Percentiles rank a stretch among this genome's conserved stretches.
Conservation (phyloP, 2,888 invertebrate species). For the Girardia tigrina region DNA sequence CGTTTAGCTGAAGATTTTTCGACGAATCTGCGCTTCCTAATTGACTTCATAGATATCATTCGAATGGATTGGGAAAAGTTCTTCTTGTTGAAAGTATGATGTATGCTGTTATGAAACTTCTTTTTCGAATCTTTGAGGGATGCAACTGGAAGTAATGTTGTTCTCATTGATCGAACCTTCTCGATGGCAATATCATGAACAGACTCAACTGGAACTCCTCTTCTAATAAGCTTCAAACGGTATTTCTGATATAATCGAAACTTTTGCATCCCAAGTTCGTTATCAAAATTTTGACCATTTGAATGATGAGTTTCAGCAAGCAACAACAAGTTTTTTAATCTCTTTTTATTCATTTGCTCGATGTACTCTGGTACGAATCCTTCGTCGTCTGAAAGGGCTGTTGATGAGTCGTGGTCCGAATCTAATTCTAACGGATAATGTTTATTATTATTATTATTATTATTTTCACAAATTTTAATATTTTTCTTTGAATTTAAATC, state of each 20-base stretch:
- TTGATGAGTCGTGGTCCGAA: neutral
- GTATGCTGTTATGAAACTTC: neutral
- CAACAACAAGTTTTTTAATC: neutral
- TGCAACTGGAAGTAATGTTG: neutral
- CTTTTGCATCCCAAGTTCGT: neutral
- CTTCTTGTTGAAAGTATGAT: neutral
- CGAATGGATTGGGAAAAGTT: neutral
- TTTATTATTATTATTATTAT: neutral
- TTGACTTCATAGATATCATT: neutral
- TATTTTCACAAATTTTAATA: neutral
- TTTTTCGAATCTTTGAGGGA: neutral
- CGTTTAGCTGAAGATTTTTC: slow-evolving; percentile 36
- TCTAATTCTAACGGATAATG: neutral
- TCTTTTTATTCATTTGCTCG: neutral
- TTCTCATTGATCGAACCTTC: neutral
- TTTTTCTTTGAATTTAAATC: neutral
- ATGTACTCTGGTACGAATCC: neutral
- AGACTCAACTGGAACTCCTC: neutral
- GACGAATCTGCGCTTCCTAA: slow-evolving; percentile 34
- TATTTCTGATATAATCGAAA: neutral
- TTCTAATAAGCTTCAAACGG: neutral
- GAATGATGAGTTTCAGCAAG: neutral
- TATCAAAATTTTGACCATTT: neutral
- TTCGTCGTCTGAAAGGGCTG: neutral
- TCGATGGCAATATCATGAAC: neutral